Base-by-base conservation (phyloP, 1,140 invertebrate genomes). In the Cydia strobilella region DNA sequence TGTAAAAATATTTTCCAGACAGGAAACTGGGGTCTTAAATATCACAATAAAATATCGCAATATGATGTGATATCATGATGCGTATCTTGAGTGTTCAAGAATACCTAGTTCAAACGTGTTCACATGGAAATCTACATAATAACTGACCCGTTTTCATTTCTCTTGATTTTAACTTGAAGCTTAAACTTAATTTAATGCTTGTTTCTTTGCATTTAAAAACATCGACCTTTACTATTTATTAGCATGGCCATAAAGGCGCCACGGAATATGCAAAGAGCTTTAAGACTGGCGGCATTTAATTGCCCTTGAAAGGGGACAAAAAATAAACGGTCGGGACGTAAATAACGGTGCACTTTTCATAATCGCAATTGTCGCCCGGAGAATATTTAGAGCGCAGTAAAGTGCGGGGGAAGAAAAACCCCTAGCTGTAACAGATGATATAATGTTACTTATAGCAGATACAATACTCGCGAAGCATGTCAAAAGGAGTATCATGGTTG, bases 311-410 rank as follows among this genome's bases (percentile, higher is more conserved):
- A 90, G 87, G 89, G 88, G 88, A 89, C 88, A 90, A 92, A 92
- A 92, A 91, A 92, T 89, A 89, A 87, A 89, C 86, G 84, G 81
- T 82, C 77, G 76, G 54, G 86, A 82, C 87, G 91, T 92, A 92
- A 92, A 92, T 92, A 92, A 92, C 86, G 83, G 89, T 92, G 89
- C 90, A 92, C 90, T 92, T 92, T 92, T 92, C 90, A 92, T 92
- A 92, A 92, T 92, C 90, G 90, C 90, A 91, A 91, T 92, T 92
- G 90, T 92, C 90, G 90, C 90, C 87, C 82, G 88, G 89, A 91
- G 90, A 90, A 92, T 92, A 92, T 92, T 92, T 92, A 92, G 90
- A 91, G 88, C 90, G 89, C 88, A 87, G 90, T 92, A 91, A 92
- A 92, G 85, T 74, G 80, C 79, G 72, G 69, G 84, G 77, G 81